phyloP scores from a whole-genome alignment of 2,797 vertebrate species.

The Pseudomugil gertrudae region DNA sequence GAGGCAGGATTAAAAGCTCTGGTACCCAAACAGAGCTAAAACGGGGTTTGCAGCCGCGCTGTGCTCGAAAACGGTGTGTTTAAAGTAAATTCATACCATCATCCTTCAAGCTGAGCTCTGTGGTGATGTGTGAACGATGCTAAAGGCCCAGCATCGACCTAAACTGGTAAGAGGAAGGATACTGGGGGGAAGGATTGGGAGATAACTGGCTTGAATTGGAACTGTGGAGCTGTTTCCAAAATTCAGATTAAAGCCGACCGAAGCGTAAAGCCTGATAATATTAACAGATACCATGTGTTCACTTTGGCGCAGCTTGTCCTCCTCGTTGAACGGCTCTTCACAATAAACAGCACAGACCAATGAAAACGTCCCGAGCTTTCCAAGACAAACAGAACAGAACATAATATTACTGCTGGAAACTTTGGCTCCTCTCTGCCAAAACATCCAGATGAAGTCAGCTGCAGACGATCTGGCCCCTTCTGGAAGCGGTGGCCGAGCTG shows the following conservation, averaged over 20 bases:
- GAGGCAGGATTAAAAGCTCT: slow-evolving; percentile 51
- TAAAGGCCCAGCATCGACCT: slow-evolving; percentile 31
- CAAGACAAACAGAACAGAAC: slow-evolving; percentile 28
- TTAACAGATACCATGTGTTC: slow-evolving; percentile 68
- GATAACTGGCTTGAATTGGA: slow-evolving; percentile 66
- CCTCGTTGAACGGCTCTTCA: slow-evolving; percentile 44
- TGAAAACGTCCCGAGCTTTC: slow-evolving; percentile 19
- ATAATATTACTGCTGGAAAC: slow-evolving; percentile 14
- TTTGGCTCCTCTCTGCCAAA: slow-evolving; percentile 17
- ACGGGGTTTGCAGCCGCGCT: slow-evolving; percentile 34
- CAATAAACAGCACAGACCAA: slow-evolving; percentile 48
- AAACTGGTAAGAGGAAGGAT: slow-evolving; percentile 39
- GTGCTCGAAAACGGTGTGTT: slow-evolving; percentile 44
- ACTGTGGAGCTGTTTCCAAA: slow-evolving; percentile 44
- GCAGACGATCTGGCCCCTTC: slow-evolving; percentile 30
- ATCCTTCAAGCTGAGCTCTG: slow-evolving; percentile 33
- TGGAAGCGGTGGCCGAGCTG: slow-evolving; percentile 20
- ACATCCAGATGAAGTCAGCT: slow-evolving; percentile 44
- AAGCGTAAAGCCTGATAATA: slow-evolving; percentile 45
- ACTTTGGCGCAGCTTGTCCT: slow-evolving; percentile 43
- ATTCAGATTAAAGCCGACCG: slow-evolving; percentile 25
- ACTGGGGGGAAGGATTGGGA: slow-evolving; percentile 43
- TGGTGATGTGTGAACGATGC: slow-evolving; percentile 48
- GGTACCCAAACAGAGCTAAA: slow-evolving; percentile 59
- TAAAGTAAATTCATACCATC: slow-evolving; percentile 38